A percentile compares a stretch with the other conserved stretches of the same genome.
These are phyloP conservation scores for Ceriagrion tenellum DNA, from an alignment of 2,888 invertebrate species.

Conservation along the genomic window DNA sequence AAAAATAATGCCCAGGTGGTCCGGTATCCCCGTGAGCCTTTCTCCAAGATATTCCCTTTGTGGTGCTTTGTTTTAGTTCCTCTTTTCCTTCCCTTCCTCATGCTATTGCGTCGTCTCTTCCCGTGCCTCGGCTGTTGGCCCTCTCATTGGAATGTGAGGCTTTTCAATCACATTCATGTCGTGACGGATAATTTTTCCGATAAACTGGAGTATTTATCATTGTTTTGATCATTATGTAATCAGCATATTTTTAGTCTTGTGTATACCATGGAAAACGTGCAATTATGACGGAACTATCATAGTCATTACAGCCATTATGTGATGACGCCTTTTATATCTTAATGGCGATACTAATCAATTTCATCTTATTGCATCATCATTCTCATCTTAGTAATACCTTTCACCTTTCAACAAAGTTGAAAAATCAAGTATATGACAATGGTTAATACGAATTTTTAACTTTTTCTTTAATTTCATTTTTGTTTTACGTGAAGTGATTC, in stretches of 20 bases:
- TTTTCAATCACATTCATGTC: background rate
- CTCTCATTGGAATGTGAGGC: background rate
- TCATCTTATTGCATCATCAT: too few relatives aligned
- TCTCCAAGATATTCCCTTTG: background rate
- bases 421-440: too few relatives aligned
- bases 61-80: constrained; percentile 10
- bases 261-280: background rate
- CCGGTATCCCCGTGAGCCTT: background rate
- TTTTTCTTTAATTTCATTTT: too few relatives aligned
- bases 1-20: background rate
- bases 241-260: background rate
- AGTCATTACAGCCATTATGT: background rate
- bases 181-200: background rate
- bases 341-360: too few relatives aligned
- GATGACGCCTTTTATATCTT: background rate
- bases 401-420: too few relatives aligned
- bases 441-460: too few relatives aligned
- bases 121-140: background rate
- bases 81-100: background rate
- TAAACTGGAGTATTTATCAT: too few relatives aligned
- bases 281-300: background rate
- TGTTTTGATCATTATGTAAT: background rate
- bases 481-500: too few relatives aligned
- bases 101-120: background rate
- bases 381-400: too few relatives aligned